Conservation (phyloP, 1,140 invertebrate genomes). For the Drosophila ogumai region DNA sequence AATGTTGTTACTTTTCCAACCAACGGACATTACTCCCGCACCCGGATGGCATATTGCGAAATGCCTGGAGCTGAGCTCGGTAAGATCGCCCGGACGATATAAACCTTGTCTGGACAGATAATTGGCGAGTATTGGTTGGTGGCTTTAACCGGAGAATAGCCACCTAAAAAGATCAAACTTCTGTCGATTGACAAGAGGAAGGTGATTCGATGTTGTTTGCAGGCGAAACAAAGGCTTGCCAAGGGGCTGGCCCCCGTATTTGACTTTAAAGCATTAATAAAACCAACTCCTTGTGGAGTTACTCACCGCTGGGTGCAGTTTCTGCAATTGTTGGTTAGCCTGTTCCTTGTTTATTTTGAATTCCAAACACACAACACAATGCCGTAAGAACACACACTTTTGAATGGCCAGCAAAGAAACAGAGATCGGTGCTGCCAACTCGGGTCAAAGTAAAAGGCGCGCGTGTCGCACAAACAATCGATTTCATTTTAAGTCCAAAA, state of each 20-base stretch:
- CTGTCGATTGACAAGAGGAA: constrained; percentile 6
- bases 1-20: constrained; percentile 59
- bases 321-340: constrained; percentile 5
- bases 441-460: constrained; percentile 31
- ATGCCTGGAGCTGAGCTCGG: not conserved
- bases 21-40: constrained; percentile 57
- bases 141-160: not conserved
- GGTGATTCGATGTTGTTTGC: constrained; percentile 16
- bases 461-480: constrained; percentile 39
- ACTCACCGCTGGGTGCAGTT: constrained; percentile 39
- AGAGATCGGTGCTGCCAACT: constrained; percentile 40
- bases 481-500: not conserved
- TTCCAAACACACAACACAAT: constrained; percentile 36
- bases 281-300: not conserved
- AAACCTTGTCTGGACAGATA: not conserved
- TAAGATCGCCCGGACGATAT: not conserved
- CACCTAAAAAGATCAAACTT: not conserved
- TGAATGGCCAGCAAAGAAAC: constrained; percentile 54
- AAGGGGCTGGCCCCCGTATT: not conserved
- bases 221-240: constrained; percentile 7
- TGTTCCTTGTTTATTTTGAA: constrained; percentile 36
- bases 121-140: not conserved
- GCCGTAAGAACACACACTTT: constrained; percentile 57
- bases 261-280: not conserved
- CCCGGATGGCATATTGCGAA: constrained; percentile 7